A percentile compares a stretch with the other conserved stretches of the same genome.
These are phyloP conservation scores for Peromyscus eremicus DNA, from an alignment of 2,797 vertebrate species.

Conservation along the genomic window DNA sequence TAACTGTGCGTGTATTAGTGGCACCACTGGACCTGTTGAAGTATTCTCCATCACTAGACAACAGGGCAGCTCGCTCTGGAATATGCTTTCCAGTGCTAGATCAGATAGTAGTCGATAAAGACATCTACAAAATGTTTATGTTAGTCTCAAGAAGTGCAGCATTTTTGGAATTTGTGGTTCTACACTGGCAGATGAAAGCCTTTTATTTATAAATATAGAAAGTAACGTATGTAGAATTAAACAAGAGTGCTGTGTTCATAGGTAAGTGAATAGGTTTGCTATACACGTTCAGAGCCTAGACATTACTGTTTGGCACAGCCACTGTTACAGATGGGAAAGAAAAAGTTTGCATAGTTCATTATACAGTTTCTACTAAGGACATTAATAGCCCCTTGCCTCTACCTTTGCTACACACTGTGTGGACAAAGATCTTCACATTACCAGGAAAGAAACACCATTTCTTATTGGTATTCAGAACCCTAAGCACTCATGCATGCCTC, in stretches of 20 bases:
- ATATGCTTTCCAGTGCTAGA: conserved; percentile 39
- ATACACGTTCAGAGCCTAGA: conserved; percentile 58
- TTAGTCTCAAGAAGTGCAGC: conserved; percentile 24
- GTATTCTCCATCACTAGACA: background rate
- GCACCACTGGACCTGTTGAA: conserved; percentile 13
- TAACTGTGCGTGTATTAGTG: background rate
- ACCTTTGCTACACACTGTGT: conserved; percentile 17
- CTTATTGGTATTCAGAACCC: conserved; percentile 62
- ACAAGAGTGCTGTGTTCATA: background rate
- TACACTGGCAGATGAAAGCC: conserved; percentile 41
- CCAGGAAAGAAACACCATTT: conserved; percentile 11
- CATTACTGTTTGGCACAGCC: conserved; percentile 56
- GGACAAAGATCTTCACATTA: conserved; percentile 59
- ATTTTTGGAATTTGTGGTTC: background rate
- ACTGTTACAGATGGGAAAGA: background rate
- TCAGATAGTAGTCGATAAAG: conserved; percentile 71
- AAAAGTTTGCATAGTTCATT: background rate
- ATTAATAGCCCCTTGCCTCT: background rate
- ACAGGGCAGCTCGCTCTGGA: background rate
- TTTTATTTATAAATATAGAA: conserved; percentile 58
- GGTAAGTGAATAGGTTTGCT: conserved; percentile 32
- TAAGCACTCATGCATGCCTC: background rate
- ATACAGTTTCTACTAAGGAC: background rate
- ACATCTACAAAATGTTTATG: conserved; percentile 57
- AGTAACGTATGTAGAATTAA: background rate